These are phyloP conservation scores for Tinamus guttatus DNA, from an alignment of 2,113 vertebrate genomes.

Conservation along the genomic window DNA sequence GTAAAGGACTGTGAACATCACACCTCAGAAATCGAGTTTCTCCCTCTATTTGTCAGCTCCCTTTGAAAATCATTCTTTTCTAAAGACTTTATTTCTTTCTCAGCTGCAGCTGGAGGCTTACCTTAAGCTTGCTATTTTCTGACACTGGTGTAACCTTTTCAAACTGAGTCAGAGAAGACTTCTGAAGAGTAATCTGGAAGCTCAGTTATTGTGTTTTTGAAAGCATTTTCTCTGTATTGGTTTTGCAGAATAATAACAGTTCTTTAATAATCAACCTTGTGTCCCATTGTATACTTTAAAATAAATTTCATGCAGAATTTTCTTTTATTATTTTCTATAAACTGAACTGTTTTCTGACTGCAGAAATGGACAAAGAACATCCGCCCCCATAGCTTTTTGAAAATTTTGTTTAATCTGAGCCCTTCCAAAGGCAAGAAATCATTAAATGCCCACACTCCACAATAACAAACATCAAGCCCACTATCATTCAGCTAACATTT, in stretches of 20 bases:
- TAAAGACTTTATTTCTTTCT: background rate
- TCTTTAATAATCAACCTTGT: background rate
- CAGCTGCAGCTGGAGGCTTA: background rate
- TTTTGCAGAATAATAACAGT: background rate
- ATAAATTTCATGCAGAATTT: background rate
- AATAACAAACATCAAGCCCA: background rate
- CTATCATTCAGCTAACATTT: background rate
- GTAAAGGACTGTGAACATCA: background rate
- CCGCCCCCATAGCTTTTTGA: background rate
- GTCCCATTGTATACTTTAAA: background rate
- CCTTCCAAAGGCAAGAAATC: background rate
- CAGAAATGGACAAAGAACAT: background rate
- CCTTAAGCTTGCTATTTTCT: background rate
- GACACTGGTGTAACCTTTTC: background rate
- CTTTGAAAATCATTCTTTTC: background rate
- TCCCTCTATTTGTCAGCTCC: background rate
- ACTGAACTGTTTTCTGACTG: background rate
- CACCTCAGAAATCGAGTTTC: rapidly evolving
- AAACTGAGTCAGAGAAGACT: background rate
- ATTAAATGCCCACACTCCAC: background rate
- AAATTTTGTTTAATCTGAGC: background rate
- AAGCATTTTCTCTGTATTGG: background rate
- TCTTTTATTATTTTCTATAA: background rate
- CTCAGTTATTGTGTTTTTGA: background rate
- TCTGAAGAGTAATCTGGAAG: background rate